Evolutionary conservation across 1,140 invertebrate genomes (phyloP).

Genomic region (Hylyphantes graminicola): DNA sequence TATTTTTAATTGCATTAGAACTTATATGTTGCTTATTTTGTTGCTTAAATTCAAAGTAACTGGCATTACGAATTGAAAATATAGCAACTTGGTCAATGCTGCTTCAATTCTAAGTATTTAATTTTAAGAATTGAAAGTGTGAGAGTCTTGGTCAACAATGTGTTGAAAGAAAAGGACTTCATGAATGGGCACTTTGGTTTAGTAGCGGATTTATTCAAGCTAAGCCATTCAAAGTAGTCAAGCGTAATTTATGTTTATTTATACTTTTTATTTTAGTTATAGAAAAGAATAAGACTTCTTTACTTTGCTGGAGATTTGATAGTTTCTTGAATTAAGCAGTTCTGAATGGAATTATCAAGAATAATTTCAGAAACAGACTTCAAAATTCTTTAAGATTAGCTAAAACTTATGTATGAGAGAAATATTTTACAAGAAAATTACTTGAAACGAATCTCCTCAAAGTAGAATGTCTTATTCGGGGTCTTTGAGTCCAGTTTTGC

Average conservation of each 20-base stretch:
- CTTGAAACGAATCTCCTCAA: not conserved
- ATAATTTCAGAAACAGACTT: constrained; percentile 31
- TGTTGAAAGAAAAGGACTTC: too few species aligned
- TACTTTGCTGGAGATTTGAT: constrained; percentile 1
- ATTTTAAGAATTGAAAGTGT: too few species aligned
- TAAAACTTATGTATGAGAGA: too few species aligned
- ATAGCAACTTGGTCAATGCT: too few species aligned
- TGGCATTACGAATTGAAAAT: too few species aligned
- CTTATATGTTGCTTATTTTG: too few species aligned
- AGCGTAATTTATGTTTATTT: constrained; percentile 41
- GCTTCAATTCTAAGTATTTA: too few species aligned
- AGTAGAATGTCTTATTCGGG: not conserved
- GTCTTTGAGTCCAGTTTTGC: constrained; percentile 27
- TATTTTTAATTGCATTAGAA: too few species aligned
- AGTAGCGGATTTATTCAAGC: constrained; percentile 16
- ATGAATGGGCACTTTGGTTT: not conserved
- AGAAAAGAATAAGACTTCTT: constrained; percentile 5
- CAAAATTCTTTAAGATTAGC: not conserved
- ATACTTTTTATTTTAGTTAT: constrained; percentile 27
- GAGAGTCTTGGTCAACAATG: too few species aligned
- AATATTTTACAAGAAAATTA: too few species aligned
- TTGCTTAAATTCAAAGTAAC: too few species aligned
- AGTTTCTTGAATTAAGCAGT: not conserved
- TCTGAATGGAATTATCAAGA: constrained; percentile 24
- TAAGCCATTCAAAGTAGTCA: constrained; percentile 46